Base-by-base conservation (phyloP, 2,888 invertebrate species). In the Tenthredo notha region DNA sequence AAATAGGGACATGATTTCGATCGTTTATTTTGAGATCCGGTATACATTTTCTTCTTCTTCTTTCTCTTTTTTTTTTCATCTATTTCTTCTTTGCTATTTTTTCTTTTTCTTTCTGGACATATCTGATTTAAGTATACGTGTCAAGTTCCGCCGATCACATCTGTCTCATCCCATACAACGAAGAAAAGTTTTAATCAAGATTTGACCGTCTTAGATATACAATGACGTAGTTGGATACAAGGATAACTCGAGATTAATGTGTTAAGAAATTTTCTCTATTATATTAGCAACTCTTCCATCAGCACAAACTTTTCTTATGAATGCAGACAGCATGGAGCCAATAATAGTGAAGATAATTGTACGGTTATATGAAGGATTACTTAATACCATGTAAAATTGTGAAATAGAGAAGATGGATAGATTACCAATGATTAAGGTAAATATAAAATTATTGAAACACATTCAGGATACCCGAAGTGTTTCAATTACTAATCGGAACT, bases 1-100 rank as follows among this genome's bases (percentile, higher is more conserved):
- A 43, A 43, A 74, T 40, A n/a, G 72, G 21, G 43, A 74, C 72
- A 43, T 74, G 40, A 40, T 67, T 67, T 67, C 67, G 29, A 67
- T 67, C 67, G 67, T 67, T 29, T 67, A 67, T 67, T 67, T 67
- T 67, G 4, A 29, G 25, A 67, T 67, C 67, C 5, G 18, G 21
- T 25, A 25, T 25, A 61, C 18, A 54, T 7, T 54, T 54, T 3
- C 7, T n/a, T n/a, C 54, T 50, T n/a, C n/a, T n/a, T 50, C 50
- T 18, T 10, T 25, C 12, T 21, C 10, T 25, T 61, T 0, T 10
- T 0, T 9, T 25, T 4, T 33, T 33, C 33, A 33, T 61, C 7
- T 61, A 9, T 2, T 21, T 61, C 1, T 10, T 61, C 4, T 61
- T 25, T 0, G 5, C 4, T 61, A 21, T 58, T n/a, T 58, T 18